Evolutionary conservation across 2,797 vertebrate species (phyloP), one percentile per base, ranked within the genome.

Genomic region (Xiphophorus birchmanni): DNA sequence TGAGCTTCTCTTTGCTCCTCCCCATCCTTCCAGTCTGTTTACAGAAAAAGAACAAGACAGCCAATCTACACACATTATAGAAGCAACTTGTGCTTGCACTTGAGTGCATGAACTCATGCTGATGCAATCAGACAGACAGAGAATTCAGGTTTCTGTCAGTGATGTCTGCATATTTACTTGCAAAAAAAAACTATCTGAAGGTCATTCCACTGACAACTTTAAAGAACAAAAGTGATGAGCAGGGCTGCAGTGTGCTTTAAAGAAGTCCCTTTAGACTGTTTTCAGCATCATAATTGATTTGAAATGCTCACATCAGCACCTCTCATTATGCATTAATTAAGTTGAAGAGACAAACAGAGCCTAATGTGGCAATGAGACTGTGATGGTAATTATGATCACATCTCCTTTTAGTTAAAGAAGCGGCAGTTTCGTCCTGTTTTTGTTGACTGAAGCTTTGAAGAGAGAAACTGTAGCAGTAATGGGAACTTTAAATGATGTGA

Each of bases 261-360:
- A 56, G 82, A 48, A 79, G 63, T 75, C 47, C 84, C 78, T 26
- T 80, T 5, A 17, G 82, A 87, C 74, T 18, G 44, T 3, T 79
- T 86, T 42, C 73, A 80, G 76, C 74, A 80, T 82, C 82, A 74
- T 78, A 84, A 88, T 76, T 84, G 84, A 87, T 88, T 90, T 87
- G 60, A 88, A 92, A 89, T 76, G 84, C 88, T 84, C 79, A 83
- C 84, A 90, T 89, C 86, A 87, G 82, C 50, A n/a, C 84, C 83
- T 87, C 87, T 87, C 80, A 78, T 91, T 87, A 83, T 11, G 29
- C 81, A 84, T 88, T 91, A 76, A 90, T 93, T 93, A 90, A 80
- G 75, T 75, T 44, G 2, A 63, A 65, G 32, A 73, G 77, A 88
- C 82, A 45, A 87, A 58, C 63, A 73, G 56, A 75, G 75, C 85